Evolutionary conservation across 2,888 invertebrate genomes (phyloP).

Genomic region (Ichneumon xanthorius): DNA sequence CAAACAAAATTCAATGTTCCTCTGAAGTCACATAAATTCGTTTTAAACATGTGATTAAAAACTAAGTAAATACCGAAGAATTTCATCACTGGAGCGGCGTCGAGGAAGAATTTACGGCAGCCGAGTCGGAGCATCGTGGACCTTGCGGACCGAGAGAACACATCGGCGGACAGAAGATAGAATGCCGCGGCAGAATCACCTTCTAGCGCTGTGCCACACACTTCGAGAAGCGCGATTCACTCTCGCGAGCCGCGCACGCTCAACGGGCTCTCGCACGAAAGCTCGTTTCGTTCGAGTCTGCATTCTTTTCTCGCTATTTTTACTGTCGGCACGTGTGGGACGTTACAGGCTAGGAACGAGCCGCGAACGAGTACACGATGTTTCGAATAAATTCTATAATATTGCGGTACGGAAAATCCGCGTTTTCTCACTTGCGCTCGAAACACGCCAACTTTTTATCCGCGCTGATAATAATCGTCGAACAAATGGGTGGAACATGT

Average conservation of each 20-base stretch:
- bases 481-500: not conserved
- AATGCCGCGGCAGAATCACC: not conserved
- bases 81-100: not conserved
- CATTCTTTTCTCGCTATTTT: constrained; percentile 68
- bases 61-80: constrained; percentile 4
- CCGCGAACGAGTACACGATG: constrained; percentile 61
- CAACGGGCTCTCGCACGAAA: constrained; percentile 14
- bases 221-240: constrained; percentile 2
- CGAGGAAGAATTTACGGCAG: not conserved
- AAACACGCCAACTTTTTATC: constrained; percentile 7
- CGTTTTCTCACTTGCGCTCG: not conserved
- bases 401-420: constrained; percentile 30
- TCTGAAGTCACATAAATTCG: not conserved
- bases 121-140: not conserved
- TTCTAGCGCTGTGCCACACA: not conserved
- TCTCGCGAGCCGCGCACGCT: constrained; percentile 1
- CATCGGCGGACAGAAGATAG: not conserved
- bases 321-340: constrained; percentile 58
- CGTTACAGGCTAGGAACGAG: constrained; percentile 57
- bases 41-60: not conserved
- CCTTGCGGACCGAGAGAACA: not conserved
- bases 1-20: not conserved
- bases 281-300: constrained; percentile 60
- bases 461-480: constrained; percentile 8
- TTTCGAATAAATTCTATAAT: constrained; percentile 55